Conservation (phyloP, 1,140 invertebrate genomes). For the Dolichoris vasculosae region DNA sequence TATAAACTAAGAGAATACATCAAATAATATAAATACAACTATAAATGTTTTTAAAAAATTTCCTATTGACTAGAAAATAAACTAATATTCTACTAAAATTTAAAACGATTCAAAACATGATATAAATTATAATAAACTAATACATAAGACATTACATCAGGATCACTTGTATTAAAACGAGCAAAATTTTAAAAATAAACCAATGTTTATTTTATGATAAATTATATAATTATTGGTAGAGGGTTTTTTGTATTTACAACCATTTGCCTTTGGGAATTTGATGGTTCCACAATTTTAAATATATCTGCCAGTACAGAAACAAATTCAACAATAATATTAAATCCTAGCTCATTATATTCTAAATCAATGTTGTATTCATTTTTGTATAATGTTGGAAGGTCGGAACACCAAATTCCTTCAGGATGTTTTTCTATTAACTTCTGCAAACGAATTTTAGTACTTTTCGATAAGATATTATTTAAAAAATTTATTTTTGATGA, state of each 20-base stretch:
- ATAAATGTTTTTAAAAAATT: too few species aligned
- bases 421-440: conserved; percentile 63
- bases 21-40: too few species aligned
- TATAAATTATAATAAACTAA: conserved; percentile 56
- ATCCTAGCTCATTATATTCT: conserved; percentile 65
- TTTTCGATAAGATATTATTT: conserved; percentile 54
- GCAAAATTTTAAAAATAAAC: conserved; percentile 53
- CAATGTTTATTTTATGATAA: conserved; percentile 20
- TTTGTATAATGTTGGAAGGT: conserved; percentile 62
- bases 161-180: conserved; percentile 42
- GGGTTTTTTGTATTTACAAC: conserved; percentile 61
- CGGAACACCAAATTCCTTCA: conserved; percentile 68
- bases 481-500: neutral
- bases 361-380: conserved; percentile 62
- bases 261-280: conserved; percentile 58
- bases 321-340: conserved; percentile 63
- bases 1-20: too few species aligned
- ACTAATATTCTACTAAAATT: conserved; percentile 11
- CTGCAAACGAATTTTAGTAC: conserved; percentile 60
- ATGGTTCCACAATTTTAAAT: conserved; percentile 58
- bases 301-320: conserved; percentile 64
- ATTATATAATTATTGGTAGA: neutral
- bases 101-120: conserved; percentile 14
- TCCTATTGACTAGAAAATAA: conserved; percentile 56
- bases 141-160: conserved; percentile 55